Base-by-base conservation (phyloP, 1,140 invertebrate species). In the Zaprionus gabonicus region DNA sequence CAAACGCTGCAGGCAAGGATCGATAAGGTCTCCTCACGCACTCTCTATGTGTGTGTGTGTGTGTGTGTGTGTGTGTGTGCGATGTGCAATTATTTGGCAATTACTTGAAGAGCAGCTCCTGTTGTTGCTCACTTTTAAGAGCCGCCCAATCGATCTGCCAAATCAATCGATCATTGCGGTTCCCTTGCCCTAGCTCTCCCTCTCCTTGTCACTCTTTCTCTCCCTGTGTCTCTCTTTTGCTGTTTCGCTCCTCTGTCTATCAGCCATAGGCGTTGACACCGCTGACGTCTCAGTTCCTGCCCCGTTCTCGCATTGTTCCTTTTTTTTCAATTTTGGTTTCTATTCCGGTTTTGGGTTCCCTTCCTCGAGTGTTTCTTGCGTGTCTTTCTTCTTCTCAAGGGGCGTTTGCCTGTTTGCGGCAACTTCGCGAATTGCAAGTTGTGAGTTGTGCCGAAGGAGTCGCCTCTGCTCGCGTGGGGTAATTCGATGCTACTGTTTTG, bases 21-120 rank as follows among this genome's bases (percentile, higher is more conserved):
- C 73, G 58, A 63, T 63, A 64, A 44, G 49, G 60, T 38, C 44
- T 34, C 9, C 25, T 27, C 36, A 34, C 10, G 27, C 23, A 25
- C 9, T 25, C 2, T 41, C 6, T 60, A 13, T 41, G 58, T 44
- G 28, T 28, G 13, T 41, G 27, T 58, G 28, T 55, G 10, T 28
- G 20, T 34, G 31, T 20, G 3, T 57, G 51, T 27, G 55, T 51
- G 56, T 44, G 36, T 60, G 64, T 25, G 41, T 58, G 38, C n/a
- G 62, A 36, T 59, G 56, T 38, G 69, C 73, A 75, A 87, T 87
- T 87, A 87, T 87, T 82, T 79, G 80, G 57, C 80, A 86, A 86
- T 87, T 82, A 82, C 72, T 76, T 76, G 53, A 44, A 86, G 83
- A 58, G 63, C 58, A 51, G 36, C 71, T 27, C 41, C 62, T 71